phyloP scores from a whole-genome alignment of 2,888 invertebrate species.

The Odontocerum albicorne region DNA sequence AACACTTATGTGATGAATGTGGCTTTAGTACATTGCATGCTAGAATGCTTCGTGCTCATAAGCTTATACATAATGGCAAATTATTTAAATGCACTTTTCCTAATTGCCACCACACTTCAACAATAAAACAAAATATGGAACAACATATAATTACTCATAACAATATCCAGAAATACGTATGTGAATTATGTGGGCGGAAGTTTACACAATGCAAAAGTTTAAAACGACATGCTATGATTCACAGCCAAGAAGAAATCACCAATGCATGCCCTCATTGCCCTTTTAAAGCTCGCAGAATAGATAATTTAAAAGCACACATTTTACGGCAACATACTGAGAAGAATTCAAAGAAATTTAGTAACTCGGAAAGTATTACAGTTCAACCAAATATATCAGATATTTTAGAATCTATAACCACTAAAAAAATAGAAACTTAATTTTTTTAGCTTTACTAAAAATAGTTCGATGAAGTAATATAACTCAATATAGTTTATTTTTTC shows the following conservation, averaged over 20 bases:
- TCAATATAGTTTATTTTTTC: no score
- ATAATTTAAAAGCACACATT: conserved; percentile 57
- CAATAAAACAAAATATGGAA: conserved; percentile 57
- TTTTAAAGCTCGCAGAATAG: conserved; percentile 52
- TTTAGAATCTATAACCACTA: no score
- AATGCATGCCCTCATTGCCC: conserved; percentile 50
- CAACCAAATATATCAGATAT: no score
- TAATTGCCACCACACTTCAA: conserved; percentile 51
- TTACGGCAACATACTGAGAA: conserved; percentile 42
- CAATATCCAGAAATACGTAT: conserved; percentile 57
- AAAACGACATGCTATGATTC: conserved; percentile 37
- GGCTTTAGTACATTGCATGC: conserved; percentile 60
- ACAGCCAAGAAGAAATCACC: conserved; percentile 42
- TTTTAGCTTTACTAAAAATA: no score
- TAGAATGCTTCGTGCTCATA: conserved; percentile 56
- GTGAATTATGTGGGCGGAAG: conserved; percentile 58
- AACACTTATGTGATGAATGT: conserved; percentile 59
- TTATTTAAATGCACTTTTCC: conserved; percentile 51
- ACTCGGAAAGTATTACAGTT: no score
- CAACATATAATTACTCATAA: conserved; percentile 57
- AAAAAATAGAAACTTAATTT: no score
- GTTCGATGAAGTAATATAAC: no score
- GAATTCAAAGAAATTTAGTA: no score
- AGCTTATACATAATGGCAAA: conserved; percentile 53
- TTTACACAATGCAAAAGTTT: conserved; percentile 59